phyloP scores from a whole-genome alignment of 2,113 vertebrate species.

The Etheostoma spectabile region DNA sequence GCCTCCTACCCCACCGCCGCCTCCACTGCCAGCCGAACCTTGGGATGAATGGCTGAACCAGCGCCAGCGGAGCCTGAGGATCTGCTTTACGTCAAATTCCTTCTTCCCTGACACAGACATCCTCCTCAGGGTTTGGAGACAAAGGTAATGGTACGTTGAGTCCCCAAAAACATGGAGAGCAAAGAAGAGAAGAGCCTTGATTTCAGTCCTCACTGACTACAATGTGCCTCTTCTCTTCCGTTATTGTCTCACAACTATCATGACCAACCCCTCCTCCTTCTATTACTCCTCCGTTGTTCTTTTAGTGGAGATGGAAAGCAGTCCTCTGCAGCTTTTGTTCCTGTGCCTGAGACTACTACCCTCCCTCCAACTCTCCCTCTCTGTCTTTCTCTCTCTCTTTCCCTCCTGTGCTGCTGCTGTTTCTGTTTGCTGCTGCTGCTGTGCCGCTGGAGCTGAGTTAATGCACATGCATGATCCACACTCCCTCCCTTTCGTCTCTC shows the following conservation, averaged over 20 bases:
- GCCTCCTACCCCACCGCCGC: conserved; percentile 84
- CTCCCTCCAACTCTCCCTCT: conserved; percentile 79
- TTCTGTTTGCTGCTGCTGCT: conserved; percentile 74
- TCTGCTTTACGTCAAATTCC: conserved; percentile 98
- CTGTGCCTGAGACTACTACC: conserved; percentile 74
- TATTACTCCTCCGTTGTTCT: conserved; percentile 74
- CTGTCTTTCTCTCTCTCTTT: conserved; percentile 69
- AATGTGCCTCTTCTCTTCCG: conserved; percentile 65
- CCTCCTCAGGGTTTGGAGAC: conserved; percentile 78
- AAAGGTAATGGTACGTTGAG: conserved; percentile 66
- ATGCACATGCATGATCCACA: conserved; percentile 85
- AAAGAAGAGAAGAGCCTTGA: conserved; percentile 71
- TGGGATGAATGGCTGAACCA: conserved; percentile 97
- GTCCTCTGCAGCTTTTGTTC: conserved; percentile 84
- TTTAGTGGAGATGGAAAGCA: conserved; percentile 73
- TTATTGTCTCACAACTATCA: conserved; percentile 76
- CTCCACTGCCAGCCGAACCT: conserved; percentile 85
- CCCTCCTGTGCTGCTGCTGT: conserved; percentile 72
- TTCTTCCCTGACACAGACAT: conserved; percentile 97
- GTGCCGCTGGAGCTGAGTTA: conserved; percentile 81
- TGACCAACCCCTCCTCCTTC: conserved; percentile 71
- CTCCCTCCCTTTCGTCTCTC: conserved; percentile 76
- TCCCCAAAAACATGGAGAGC: conserved; percentile 80
- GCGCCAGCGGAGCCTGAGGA: conserved; percentile 95
- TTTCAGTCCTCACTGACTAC: conserved; percentile 72